Base-by-base conservation (phyloP, 2,888 invertebrate genomes). In the Tanytarsus gracilentus region DNA sequence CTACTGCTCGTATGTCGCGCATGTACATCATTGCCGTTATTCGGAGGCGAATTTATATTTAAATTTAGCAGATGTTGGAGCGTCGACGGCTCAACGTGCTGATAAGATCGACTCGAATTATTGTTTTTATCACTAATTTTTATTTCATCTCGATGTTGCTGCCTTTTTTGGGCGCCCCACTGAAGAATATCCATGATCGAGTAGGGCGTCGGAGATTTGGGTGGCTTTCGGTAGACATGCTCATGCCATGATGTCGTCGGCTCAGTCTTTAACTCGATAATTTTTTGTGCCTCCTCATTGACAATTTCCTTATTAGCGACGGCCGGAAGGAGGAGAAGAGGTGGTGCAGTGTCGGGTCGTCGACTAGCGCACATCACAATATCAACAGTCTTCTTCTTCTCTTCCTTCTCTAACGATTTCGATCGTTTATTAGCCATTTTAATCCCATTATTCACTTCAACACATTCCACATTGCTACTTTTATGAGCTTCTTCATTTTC, bases 171-270 rank as follows among this genome's bases (percentile, higher is more conserved):
- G 11, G 62, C 63, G 27, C 69, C 70, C 72, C 83, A 75, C 21
- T 90, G 91, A 66, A 95, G 77, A 65, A 94, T 94, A 70, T 93
- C 88, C 64, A 87, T 85, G 69, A 95, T 94, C 39, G 84, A 82
- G 72, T 92, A 90, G 4, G 92, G 88, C 1, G 94, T 93, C 1
- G 90, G 90, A 61, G 80, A 80, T 66, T 83, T 84, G 8, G 88
- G 88, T 9, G 89, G 85, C 66, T 85, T 85, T 2, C 83, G 86
- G 71, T 93, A 93, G 21, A 92, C 88, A 72, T 93, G 93, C 30
- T 90, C 87, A 75, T 92, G 93, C 92, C 93, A 93, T 36, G 88
- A 74, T 23, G 72, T 67, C 36, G 40, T 27, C 25, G 56, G 27
- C 40, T 50, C 50, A 60, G 51, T 60, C 50, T 50, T 51, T 49